Evolutionary conservation across 2,797 vertebrate genomes (phyloP).

Genomic region (Nyctibius grandis): DNA sequence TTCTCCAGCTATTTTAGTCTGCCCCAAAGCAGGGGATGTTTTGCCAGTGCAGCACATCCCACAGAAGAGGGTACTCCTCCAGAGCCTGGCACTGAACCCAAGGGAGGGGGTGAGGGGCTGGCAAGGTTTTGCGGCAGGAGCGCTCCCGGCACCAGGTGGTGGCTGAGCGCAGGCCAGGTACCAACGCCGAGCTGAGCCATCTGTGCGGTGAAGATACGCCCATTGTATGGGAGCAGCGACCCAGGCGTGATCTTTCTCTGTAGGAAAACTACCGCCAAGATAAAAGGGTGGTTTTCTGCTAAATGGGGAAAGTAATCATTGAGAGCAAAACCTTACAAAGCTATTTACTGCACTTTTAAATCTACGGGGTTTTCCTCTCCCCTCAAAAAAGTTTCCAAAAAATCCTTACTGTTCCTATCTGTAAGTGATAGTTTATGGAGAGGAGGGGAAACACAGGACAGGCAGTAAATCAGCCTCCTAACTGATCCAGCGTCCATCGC

Average conservation of each 20-base stretch:
- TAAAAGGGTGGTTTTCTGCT: background rate
- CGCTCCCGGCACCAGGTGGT: background rate
- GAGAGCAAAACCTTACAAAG: background rate
- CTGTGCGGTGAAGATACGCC: background rate
- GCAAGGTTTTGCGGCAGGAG: background rate
- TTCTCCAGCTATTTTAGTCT: background rate
- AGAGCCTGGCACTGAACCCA: background rate
- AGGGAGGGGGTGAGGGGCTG: background rate
- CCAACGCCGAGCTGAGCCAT: background rate
- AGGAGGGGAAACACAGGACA: background rate
- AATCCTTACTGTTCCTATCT: background rate
- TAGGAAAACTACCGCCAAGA: background rate
- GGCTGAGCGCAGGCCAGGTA: background rate
- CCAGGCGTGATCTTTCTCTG: background rate
- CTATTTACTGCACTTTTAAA: background rate
- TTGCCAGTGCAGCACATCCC: background rate
- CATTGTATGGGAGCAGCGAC: background rate
- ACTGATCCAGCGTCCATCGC: conserved; percentile 34
- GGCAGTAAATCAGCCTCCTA: conserved; percentile 35
- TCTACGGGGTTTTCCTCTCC: background rate
- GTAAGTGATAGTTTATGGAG: background rate
- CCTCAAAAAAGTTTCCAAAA: background rate
- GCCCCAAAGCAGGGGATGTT: background rate
- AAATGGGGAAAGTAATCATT: background rate
- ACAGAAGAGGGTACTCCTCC: background rate